Evolutionary conservation across 1,140 invertebrate species (phyloP), one percentile per base, ranked within the genome.

Genomic region (Matsumurasca onukii): DNA sequence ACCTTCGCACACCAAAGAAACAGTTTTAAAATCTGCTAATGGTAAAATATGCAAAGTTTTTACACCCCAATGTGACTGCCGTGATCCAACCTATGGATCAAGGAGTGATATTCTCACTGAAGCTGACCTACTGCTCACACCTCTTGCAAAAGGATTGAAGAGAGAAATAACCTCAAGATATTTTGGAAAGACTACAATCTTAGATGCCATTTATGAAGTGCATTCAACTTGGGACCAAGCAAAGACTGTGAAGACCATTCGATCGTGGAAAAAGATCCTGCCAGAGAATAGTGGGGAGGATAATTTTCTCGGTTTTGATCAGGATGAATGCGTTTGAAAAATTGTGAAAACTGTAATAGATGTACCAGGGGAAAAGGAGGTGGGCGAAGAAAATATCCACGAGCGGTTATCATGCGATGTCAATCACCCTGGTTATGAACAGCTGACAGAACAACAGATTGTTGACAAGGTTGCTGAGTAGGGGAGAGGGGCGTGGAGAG

Each of bases 201-300:
- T 65, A 2, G 31, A 48, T 45, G 25, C 20, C 3, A 65, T 45
- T 3, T 65, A 65, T 13, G 62, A 65, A 24, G 3, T 20, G 67
- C 77, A 74, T 68, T 20, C 73, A 0, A 71, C 74, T 72, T 78
- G 79, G 49, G 25, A 29, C 9, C 24, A 61, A 31, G 57, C 30
- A 61, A 61, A 61, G 30, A 3, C 25, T 13, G 3, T 27, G 12
- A 61, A 22, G 30, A 12, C 30, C 2, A 61, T 27, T 9, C 24
- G 30, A 29, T 29, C 57, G 9, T 61, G 57, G 25, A 13, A 31
- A 29, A 61, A 61, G 30, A 39, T 39, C n/a, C 34, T 45, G 9
- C 34, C 34, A 12, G 34, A 45, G 9, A 45, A 12, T 17, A 17
- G 9, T 12, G 34, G 34, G 17, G 34, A 17, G 17, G 34, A 45